Evolutionary conservation across 2,888 invertebrate genomes (phyloP), one percentile per base, ranked within the genome.

Genomic region (Cantharis rustica): DNA sequence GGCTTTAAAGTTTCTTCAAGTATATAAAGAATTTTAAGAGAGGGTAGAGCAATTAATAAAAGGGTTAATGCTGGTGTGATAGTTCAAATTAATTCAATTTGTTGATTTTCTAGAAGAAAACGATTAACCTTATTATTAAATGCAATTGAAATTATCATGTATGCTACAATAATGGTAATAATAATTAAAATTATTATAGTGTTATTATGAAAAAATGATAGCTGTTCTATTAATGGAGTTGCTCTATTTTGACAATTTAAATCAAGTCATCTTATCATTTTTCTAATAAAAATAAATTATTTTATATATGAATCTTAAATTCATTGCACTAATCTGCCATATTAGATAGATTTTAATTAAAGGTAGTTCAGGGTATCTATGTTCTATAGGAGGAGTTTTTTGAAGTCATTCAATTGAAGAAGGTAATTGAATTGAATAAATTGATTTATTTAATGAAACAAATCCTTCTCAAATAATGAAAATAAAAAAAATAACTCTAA

Each of bases 291-390:
- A 89, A 90, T 27, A 91, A 91, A 90, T 89, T 88, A 88, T 90
- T 92, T 92, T 92, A 92, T 91, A 88, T 89, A 90, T 91, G 91
- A 88, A 90, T 89, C 90, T 92, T 92, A 92, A 92, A 90, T 91
- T 90, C 91, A 91, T 90, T 89, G 90, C 90, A 90, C 88, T 89
- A 88, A 81, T 90, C 89, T 90, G 90, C 89, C 92, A 92, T 89
- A 91, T 91, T 92, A 92, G 90, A 91, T 64, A 20, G 91, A 81
- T 89, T 90, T 86, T 89, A 88, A 92, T 86, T 88, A 90, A 87
- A 80, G 91, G 91, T 72, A 91, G 79, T 90, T 92, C 91, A 85
- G 88, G 89, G 88, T 90, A 92, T 15, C 90, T 90, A 86, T 92
- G 91, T 90, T 91, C 91, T 71, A 89, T 86, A 5, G 91, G 91